Percentiles rank a stretch among this genome's conserved stretches.
These are phyloP conservation scores for Euphydryas editha DNA, from an alignment of 2,888 invertebrate species.

Conservation along the genomic window DNA sequence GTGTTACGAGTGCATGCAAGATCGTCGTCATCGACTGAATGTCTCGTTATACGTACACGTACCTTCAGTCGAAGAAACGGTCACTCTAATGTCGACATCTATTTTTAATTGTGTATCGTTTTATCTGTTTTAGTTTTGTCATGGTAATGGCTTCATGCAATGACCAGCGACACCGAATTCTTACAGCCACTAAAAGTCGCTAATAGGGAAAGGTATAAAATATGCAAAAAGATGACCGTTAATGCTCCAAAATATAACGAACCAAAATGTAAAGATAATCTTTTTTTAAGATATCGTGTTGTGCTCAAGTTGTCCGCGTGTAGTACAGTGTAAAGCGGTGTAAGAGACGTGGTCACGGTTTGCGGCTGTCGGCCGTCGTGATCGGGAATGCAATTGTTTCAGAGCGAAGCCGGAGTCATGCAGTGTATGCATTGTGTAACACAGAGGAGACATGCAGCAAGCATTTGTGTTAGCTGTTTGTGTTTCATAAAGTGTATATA, in stretches of 20 bases:
- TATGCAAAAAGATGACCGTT: constrained; percentile 78
- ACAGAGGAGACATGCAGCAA: constrained; percentile 78
- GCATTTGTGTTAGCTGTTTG: constrained; percentile 63
- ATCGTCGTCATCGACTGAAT: constrained; percentile 58
- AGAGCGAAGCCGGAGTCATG: constrained; percentile 76
- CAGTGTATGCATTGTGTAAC: constrained; percentile 71
- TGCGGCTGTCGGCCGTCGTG: constrained; percentile 71
- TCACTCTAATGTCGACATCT: constrained; percentile 55
- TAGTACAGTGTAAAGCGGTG: constrained; percentile 80
- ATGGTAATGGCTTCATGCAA: constrained; percentile 75
- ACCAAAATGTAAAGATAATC: constrained; percentile 65
- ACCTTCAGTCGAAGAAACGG: constrained; percentile 57
- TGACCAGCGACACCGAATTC: constrained; percentile 74
- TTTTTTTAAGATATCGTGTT: constrained; percentile 66
- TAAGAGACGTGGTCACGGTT: constrained; percentile 63
- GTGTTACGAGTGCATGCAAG: constrained; percentile 73
- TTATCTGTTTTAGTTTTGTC: constrained; percentile 59
- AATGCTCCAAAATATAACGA: constrained; percentile 73
- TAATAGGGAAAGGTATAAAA: constrained; percentile 84
- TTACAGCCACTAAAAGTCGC: constrained; percentile 74
- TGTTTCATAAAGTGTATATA: constrained; percentile 67
- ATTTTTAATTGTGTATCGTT: constrained; percentile 47
- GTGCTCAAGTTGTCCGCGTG: constrained; percentile 79
- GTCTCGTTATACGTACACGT: constrained; percentile 28
- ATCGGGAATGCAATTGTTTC: constrained; percentile 82